Conservation (phyloP, 2,113 vertebrate species). For the Corynorhinus townsendii region DNA sequence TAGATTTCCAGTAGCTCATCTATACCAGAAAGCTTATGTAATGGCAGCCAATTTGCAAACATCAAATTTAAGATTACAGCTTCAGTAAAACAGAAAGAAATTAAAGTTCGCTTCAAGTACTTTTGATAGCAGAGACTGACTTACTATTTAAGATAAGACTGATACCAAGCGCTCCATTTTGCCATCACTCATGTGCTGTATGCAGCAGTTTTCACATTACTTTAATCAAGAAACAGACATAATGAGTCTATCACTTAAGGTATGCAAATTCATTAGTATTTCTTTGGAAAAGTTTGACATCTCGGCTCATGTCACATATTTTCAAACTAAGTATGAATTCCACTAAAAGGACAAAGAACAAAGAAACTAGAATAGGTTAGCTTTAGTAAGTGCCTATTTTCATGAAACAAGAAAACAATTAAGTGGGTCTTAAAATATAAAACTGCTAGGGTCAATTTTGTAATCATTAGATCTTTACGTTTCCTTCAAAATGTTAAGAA, state of each 20-base stretch:
- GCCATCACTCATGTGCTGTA: background rate
- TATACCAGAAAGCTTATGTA: slow-evolving; percentile 37
- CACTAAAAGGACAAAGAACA: slow-evolving; percentile 40
- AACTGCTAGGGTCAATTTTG: background rate
- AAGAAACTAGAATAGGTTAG: slow-evolving; percentile 24
- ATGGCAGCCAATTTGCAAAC: slow-evolving; percentile 33
- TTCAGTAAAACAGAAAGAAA: slow-evolving; percentile 62
- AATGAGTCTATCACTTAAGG: slow-evolving; percentile 53
- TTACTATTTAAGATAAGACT: slow-evolving; percentile 42
- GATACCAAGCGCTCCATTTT: slow-evolving; percentile 9
- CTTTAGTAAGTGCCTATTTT: slow-evolving; percentile 16
- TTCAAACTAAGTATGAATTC: slow-evolving; percentile 46
- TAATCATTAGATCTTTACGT: background rate
- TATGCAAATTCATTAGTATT: background rate
- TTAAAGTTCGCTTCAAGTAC: slow-evolving; percentile 51
- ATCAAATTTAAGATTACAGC: slow-evolving; percentile 48
- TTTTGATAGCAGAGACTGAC: background rate
- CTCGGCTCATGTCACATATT: slow-evolving; percentile 25
- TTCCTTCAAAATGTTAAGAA: slow-evolving; percentile 22
- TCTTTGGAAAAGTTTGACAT: slow-evolving; percentile 50
- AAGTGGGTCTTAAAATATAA: background rate
- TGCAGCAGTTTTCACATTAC: background rate
- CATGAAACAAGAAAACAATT: slow-evolving; percentile 39
- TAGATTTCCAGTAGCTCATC: slow-evolving; percentile 39
- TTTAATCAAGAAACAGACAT: slow-evolving; percentile 52